Conservation (phyloP, 1,140 invertebrate genomes). For the Parapsyche elsis region DNA sequence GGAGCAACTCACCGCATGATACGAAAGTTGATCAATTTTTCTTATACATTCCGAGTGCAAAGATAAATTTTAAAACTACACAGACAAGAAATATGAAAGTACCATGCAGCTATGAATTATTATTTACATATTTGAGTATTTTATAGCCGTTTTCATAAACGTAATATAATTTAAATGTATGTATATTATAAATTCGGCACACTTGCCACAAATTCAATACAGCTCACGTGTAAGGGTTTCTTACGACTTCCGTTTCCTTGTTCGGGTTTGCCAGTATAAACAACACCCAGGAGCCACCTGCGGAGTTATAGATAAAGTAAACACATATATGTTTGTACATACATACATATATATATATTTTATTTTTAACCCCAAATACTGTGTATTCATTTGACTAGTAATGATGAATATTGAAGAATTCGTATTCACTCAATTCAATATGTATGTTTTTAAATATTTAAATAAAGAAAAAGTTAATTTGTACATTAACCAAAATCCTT, state of each 20-base stretch:
- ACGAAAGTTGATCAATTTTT: no score
- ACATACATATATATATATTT: background rate
- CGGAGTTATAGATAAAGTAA: slow-evolving; percentile 20
- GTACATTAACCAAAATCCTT: no score
- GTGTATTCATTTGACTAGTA: no score
- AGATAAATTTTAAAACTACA: no score
- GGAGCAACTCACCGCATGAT: no score
- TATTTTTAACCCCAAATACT: background rate
- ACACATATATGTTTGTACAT: background rate
- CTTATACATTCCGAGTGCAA: no score
- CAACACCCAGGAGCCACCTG: slow-evolving; percentile 13
- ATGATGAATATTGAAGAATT: background rate
- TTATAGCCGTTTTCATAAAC: background rate
- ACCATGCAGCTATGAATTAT: no score
- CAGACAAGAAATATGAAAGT: no score
- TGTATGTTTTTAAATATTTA: background rate
- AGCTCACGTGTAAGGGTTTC: background rate
- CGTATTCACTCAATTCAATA: background rate
- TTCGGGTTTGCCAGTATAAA: slow-evolving; percentile 30
- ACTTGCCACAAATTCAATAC: background rate
- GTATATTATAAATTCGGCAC: no score
- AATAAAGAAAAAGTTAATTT: no score
- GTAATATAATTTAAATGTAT: background rate
- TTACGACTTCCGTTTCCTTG: slow-evolving; percentile 41
- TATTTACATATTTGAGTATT: background rate